These are phyloP conservation scores for Dasysyrphus tricinctus DNA, from an alignment of 2,888 invertebrate species.

Conservation along the genomic window DNA sequence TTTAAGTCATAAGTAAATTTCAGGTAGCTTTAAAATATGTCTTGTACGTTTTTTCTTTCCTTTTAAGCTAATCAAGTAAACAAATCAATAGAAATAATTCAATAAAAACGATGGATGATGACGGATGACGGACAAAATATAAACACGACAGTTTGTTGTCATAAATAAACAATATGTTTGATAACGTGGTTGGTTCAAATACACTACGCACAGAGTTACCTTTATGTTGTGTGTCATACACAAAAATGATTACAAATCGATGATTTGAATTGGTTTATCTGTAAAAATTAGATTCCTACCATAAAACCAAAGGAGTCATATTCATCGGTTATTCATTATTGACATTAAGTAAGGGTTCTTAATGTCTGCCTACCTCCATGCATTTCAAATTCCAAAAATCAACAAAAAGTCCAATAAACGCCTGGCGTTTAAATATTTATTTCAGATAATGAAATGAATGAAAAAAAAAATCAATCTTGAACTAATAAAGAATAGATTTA, in stretches of 20 bases:
- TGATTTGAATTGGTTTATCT: slow-evolving; percentile 52
- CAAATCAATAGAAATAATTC: background rate
- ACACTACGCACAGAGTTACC: slow-evolving; percentile 26
- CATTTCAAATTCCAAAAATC: slow-evolving; percentile 33
- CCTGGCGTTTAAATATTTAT: slow-evolving; percentile 52
- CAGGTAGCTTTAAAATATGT: background rate
- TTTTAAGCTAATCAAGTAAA: background rate
- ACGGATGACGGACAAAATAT: background rate
- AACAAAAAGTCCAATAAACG: slow-evolving; percentile 56
- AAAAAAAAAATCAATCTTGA: background rate
- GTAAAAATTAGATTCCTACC: slow-evolving; percentile 35
- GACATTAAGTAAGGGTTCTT: slow-evolving; percentile 4
- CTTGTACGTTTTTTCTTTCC: background rate
- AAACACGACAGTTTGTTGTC: slow-evolving; percentile 14
- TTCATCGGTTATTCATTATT: slow-evolving; percentile 38
- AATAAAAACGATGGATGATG: background rate
- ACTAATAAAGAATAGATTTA: background rate
- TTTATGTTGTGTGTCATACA: slow-evolving; percentile 47
- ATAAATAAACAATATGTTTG: slow-evolving; percentile 44
- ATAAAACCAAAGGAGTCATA: slow-evolving; percentile 30
- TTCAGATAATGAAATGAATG: slow-evolving; percentile 9
- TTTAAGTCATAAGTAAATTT: background rate
- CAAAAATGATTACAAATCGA: slow-evolving; percentile 56
- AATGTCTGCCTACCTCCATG: background rate
- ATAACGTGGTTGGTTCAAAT: slow-evolving; percentile 55